Evolutionary conservation across 1,140 invertebrate genomes (phyloP).

Genomic region (Calliphora vicina): DNA sequence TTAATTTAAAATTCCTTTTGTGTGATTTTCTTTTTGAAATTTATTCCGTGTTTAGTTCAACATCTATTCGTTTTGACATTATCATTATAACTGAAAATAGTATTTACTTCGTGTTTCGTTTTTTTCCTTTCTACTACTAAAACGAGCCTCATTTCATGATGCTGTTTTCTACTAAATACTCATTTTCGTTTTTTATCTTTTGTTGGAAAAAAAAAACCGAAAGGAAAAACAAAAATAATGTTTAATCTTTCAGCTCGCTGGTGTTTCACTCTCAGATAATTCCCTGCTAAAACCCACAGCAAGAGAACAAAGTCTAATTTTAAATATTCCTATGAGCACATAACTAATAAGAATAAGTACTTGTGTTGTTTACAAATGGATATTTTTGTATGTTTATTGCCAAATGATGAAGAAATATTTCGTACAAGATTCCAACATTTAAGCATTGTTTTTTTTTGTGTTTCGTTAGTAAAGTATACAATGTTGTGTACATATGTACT

Average conservation of each 20-base stretch:
- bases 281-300: background rate
- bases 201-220: background rate
- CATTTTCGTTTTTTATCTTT: background rate
- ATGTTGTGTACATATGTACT: no score
- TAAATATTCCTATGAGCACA: no score
- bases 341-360: background rate
- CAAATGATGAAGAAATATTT: no score
- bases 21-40: background rate
- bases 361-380: no score
- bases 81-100: slow-evolving; percentile 34
- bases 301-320: no score
- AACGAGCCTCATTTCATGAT: background rate
- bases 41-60: slow-evolving; percentile 3
- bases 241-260: background rate
- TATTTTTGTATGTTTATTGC: no score
- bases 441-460: no score
- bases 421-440: no score
- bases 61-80: slow-evolving; percentile 30
- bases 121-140: slow-evolving; percentile 7
- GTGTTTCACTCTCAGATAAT: background rate
- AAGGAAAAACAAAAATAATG: background rate
- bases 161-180: background rate
- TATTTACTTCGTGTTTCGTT: slow-evolving; percentile 21
- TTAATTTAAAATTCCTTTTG: background rate
- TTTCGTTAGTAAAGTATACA: no score